Evolutionary conservation across 2,113 vertebrate genomes (phyloP).

Genomic region (Eretmochelys imbricata): DNA sequence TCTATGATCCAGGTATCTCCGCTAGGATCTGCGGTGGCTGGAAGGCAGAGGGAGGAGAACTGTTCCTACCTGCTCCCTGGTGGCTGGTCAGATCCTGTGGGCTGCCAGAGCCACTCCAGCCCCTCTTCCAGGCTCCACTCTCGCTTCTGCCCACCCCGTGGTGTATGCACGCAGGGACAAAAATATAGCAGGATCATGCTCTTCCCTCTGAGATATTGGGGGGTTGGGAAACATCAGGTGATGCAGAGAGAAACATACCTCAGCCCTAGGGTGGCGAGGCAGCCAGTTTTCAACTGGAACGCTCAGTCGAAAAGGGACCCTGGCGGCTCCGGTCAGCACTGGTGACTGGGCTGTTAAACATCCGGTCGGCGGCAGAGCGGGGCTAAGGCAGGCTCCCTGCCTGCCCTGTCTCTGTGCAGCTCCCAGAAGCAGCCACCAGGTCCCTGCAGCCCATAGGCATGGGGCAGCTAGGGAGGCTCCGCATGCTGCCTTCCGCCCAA

Average conservation of each 20-base stretch:
- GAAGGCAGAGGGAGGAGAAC: neutral
- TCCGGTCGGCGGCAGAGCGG: too few species aligned
- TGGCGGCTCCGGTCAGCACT: too few species aligned
- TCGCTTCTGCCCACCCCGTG: neutral
- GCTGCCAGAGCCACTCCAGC: neutral
- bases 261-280: neutral
- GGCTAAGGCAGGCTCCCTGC: too few species aligned
- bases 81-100: neutral
- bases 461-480: too few species aligned
- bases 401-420: too few species aligned
- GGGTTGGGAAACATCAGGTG: neutral
- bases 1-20: neutral
- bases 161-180: neutral
- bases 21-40: neutral
- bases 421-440: too few species aligned
- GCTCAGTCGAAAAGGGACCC: too few species aligned
- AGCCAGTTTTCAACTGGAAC: too few species aligned
- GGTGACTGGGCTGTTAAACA: too few species aligned
- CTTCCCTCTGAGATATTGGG: neutral
- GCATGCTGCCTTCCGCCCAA: too few species aligned
- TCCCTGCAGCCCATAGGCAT: too few species aligned
- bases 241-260: neutral
- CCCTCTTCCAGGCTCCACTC: neutral
- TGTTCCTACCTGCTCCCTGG: neutral
- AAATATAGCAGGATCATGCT: neutral